Evolutionary conservation across 2,888 invertebrate genomes (phyloP).

Genomic region (Agonopterix alstromeriana): DNA sequence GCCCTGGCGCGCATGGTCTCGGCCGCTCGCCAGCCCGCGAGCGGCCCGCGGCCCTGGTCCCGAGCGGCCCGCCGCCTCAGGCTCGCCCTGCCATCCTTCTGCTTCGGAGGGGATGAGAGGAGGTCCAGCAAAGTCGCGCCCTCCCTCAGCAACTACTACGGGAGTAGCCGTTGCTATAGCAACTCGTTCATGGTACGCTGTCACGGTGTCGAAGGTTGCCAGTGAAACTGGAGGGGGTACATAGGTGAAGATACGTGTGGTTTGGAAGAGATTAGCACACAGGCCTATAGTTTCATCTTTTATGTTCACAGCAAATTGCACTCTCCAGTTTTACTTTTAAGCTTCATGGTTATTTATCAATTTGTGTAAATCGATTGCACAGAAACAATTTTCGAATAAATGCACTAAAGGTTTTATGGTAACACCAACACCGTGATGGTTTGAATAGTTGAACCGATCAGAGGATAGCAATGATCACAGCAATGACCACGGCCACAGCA

Average conservation of each 20-base stretch:
- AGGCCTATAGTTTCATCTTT: too few species aligned
- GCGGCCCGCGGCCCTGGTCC: constrained; percentile 24
- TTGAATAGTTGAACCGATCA: too few species aligned
- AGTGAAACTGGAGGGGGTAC: constrained; percentile 1
- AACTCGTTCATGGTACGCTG: constrained; percentile 59
- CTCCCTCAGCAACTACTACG: constrained; percentile 45
- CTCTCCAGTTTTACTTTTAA: constrained; percentile 1
- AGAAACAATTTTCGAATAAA: background rate
- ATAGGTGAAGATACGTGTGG: background rate
- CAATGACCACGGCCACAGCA: background rate
- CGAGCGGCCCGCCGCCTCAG: constrained; percentile 34
- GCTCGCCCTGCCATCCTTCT: constrained; percentile 38
- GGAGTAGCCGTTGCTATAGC: constrained; percentile 55
- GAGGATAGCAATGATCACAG: background rate
- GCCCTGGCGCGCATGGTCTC: constrained; percentile 28
- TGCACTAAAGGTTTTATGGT: background rate
- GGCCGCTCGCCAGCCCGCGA: constrained; percentile 30
- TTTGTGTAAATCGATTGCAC: background rate
- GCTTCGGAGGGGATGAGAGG: constrained; percentile 44
- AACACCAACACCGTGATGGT: constrained; percentile 1
- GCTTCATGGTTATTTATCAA: background rate
- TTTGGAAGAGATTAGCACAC: background rate
- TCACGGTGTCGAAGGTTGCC: constrained; percentile 15
- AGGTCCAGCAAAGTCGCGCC: constrained; percentile 38
- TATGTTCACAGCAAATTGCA: background rate